Evolutionary conservation across 2,888 invertebrate species (phyloP).

Genomic region (Drosophila sordidapex): DNA sequence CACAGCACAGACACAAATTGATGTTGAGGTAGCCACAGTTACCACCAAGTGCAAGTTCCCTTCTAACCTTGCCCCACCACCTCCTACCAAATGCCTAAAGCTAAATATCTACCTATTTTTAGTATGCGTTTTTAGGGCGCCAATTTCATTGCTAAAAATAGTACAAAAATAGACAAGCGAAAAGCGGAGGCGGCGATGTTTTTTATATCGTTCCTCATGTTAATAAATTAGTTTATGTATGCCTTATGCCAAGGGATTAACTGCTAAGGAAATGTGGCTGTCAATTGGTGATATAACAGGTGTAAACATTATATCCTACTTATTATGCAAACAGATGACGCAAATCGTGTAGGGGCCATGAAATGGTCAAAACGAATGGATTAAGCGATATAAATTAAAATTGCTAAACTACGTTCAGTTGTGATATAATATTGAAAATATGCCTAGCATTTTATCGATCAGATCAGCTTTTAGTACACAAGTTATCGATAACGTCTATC

Average conservation of each 20-base stretch:
- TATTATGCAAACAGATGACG: conserved; percentile 64
- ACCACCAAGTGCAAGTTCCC: conserved; percentile 69
- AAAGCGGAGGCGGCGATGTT: conserved; percentile 26
- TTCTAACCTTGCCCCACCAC: conserved; percentile 1
- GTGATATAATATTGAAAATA: not conserved
- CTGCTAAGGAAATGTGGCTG: conserved; percentile 31
- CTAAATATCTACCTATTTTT: conserved; percentile 53
- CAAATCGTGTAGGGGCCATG: conserved; percentile 33
- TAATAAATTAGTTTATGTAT: conserved; percentile 32
- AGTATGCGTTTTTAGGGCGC: conserved; percentile 63
- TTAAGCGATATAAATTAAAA: not conserved
- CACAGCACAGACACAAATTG: conserved; percentile 19
- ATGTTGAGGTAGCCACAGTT: conserved; percentile 75
- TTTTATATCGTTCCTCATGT: conserved; percentile 28
- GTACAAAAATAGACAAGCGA: conserved; percentile 1
- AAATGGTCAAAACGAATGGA: conserved; percentile 12
- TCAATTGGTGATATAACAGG: conserved; percentile 69
- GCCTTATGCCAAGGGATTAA: conserved; percentile 14
- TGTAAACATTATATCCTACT: not conserved
- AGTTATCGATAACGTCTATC: not conserved
- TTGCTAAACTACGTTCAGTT: not conserved
- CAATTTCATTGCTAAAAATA: conserved; percentile 50
- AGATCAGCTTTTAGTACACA: too few relatives aligned
- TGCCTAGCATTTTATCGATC: not conserved
- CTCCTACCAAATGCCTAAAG: not conserved